Evolutionary conservation across 2,113 vertebrate genomes (phyloP).

Genomic region (Cryptomyrus ogoouensis): DNA sequence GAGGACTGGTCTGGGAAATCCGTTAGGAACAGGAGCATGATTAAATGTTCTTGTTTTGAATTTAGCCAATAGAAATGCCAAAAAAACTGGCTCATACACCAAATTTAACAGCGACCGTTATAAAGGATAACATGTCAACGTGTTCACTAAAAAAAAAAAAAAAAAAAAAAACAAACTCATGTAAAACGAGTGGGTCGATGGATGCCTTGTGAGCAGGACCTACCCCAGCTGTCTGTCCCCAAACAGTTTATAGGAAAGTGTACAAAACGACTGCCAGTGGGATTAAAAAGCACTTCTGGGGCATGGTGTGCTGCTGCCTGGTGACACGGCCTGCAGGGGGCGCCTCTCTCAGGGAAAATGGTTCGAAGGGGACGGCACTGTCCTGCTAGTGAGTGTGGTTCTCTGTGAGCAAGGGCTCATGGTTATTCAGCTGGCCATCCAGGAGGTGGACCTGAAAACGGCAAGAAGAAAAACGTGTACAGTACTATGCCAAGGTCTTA

Average conservation of each 20-base stretch:
- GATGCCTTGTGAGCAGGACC: not conserved
- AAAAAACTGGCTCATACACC: not conserved
- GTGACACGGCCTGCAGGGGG: not conserved
- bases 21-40: not conserved
- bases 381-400: conserved; percentile 36
- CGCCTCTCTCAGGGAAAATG: not conserved
- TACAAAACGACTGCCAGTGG: not conserved
- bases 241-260: not conserved
- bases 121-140: not conserved
- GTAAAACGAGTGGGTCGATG: not conserved
- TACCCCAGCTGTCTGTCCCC: not conserved
- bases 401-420: conserved; percentile 39
- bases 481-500: not conserved
- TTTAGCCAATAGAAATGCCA: not conserved
- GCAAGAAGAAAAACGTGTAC: not conserved
- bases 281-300: not conserved
- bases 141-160: not conserved
- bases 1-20: not conserved
- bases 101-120: not conserved
- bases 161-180: not conserved
- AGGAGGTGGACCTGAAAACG: conserved; percentile 30
- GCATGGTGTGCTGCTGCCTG: not conserved
- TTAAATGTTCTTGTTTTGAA: not conserved
- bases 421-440: conserved; percentile 49
- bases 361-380: not conserved